These are phyloP conservation scores for Caenorhabditis plicata DNA, from an alignment of 2,888 invertebrate genomes.

Conservation along the genomic window DNA sequence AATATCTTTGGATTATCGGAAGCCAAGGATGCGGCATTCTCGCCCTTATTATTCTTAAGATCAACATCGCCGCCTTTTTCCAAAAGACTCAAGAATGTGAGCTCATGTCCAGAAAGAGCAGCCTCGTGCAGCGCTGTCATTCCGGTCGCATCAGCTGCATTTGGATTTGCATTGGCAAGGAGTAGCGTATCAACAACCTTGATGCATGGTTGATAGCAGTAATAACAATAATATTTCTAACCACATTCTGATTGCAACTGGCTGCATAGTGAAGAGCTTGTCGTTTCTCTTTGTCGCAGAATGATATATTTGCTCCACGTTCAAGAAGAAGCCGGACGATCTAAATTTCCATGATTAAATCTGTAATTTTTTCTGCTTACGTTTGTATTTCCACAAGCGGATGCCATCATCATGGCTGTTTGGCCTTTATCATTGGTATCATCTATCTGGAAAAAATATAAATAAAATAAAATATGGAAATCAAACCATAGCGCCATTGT, in stretches of 20 bases:
- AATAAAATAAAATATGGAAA: too few species aligned
- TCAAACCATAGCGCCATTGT: constrained; percentile 78
- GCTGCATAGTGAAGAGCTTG: constrained; percentile 44
- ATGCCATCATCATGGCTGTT: constrained; percentile 69
- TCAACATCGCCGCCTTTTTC: constrained; percentile 60
- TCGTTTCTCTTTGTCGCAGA: constrained; percentile 27
- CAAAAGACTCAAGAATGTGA: constrained; percentile 38
- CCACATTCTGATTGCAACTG: constrained; percentile 42
- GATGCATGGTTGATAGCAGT: not conserved
- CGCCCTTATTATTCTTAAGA: constrained; percentile 45
- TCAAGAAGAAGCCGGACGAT: constrained; percentile 29
- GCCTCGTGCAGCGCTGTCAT: constrained; percentile 56
- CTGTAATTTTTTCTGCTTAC: not conserved
- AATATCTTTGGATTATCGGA: constrained; percentile 36
- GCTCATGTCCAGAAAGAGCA: constrained; percentile 51
- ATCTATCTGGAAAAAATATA: constrained; percentile 41
- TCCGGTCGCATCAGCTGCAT: constrained; percentile 33
- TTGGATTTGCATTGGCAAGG: constrained; percentile 39
- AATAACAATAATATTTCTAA: not conserved
- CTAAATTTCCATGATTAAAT: constrained; percentile 1
- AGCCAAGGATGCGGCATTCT: constrained; percentile 47
- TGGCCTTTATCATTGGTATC: constrained; percentile 43
- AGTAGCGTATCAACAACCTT: constrained; percentile 46
- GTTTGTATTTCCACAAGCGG: constrained; percentile 69
- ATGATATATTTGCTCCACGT: constrained; percentile 23